Evolutionary conservation across 2,888 invertebrate species (phyloP), one percentile per base, ranked within the genome.

Genomic region (Agrotis puta): DNA sequence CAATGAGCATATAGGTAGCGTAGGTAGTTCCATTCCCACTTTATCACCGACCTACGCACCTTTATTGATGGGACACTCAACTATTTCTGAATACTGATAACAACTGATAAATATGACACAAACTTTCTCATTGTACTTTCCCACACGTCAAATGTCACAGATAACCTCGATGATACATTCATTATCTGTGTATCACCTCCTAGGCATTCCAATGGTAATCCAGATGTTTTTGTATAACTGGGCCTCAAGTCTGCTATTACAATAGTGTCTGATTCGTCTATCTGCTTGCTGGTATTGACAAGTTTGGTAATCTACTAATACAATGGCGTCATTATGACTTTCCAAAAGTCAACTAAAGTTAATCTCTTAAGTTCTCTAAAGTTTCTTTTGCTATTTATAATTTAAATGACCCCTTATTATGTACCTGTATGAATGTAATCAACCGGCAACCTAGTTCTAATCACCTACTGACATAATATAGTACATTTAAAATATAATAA

Each of bases 51-150:
- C 77, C 59, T 51, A 70, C 74, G 43, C 54, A 70, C 48, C 45
- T 51, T 62, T 53, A 47, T 51, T 27, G 13, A 18, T 56, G 71
- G 59, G 48, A 27, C 57, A 48, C 24, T 24, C 47, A 54, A 27
- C 53, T 18, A 61, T 77, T 51, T 63, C 63, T 33, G 53, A 16
- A 39, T 51, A 47, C 47, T 16, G 79, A 73, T 74, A 74, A 50
- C 4, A 47, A 6, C 11, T 13, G 80, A 80, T 77, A 77, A 77
- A 50, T 64, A 56, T 68, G 54, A 74, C 53, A 62, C 70, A 51
- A 48, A 67, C 67, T 77, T 81, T 81, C 63, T 79, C 61, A 47
- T 54, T 64, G 64, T 62, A 64, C 65, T 65, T 70, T 76, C 77
- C 70, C 75, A 80, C 69, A 69, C 45, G 50, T 64, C 62, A 74